Evolutionary conservation across 2,888 invertebrate genomes (phyloP).

Genomic region (Metacarcinus magister): DNA sequence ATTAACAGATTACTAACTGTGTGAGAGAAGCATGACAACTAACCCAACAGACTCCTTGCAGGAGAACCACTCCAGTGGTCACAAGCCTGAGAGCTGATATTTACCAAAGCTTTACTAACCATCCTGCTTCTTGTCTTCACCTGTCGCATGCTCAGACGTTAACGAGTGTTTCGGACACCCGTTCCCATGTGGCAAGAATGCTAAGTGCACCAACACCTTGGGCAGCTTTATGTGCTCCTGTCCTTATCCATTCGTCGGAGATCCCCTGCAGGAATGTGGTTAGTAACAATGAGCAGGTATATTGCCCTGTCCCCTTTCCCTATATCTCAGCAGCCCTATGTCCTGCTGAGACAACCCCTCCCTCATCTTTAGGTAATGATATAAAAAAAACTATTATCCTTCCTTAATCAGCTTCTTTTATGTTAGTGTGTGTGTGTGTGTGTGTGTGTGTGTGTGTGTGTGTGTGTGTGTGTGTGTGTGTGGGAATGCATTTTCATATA

Average conservation of each 20-base stretch:
- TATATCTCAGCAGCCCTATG: background rate
- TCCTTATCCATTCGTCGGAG: constrained; percentile 92
- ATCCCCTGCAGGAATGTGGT: constrained; percentile 88
- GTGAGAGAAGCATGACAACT: constrained; percentile 37
- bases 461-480: background rate
- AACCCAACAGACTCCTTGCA: constrained; percentile 38
- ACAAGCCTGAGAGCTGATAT: background rate
- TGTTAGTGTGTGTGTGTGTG: background rate
- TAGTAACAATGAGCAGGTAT: constrained; percentile 60
- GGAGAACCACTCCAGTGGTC: background rate
- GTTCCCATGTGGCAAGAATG: constrained; percentile 92
- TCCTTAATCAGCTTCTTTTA: background rate
- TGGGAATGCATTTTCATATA: background rate
- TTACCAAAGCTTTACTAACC: constrained; percentile 63
- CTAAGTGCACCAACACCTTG: constrained; percentile 92
- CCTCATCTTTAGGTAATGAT: background rate
- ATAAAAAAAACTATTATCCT: background rate
- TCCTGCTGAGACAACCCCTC: background rate
- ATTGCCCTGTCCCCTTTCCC: background rate
- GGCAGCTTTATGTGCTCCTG: constrained; percentile 95
- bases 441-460: constrained; percentile 7
- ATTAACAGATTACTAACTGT: background rate
- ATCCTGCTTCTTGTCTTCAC: constrained; percentile 21
- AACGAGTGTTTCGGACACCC: constrained; percentile 92
- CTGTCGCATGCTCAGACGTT: constrained; percentile 88